A percentile compares a stretch with the other conserved stretches of the same genome.
phyloP scores from a whole-genome alignment of 2,888 invertebrate genomes.

The Lithophane leautieri region DNA sequence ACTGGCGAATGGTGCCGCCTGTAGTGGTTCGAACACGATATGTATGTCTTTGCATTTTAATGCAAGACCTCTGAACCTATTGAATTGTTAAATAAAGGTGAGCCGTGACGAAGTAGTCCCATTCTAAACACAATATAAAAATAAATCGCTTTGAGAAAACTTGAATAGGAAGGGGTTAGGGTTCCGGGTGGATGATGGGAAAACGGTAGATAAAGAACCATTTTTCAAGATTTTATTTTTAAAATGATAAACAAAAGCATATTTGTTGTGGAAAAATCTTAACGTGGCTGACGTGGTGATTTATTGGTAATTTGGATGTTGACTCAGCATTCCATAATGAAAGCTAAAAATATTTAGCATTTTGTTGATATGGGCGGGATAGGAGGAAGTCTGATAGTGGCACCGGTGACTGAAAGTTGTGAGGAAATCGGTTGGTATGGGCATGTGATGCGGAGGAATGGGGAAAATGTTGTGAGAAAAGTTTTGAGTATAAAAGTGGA shows the following conservation, averaged over 20 bases:
- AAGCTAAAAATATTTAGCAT: not conserved
- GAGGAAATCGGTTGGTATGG: not conserved
- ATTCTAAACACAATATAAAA: constrained; percentile 32
- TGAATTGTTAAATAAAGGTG: constrained; percentile 81
- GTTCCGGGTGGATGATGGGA: not conserved
- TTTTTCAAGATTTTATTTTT: not conserved
- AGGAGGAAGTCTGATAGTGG: not conserved
- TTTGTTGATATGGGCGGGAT: not conserved
- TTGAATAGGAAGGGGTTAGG: constrained; percentile 12
- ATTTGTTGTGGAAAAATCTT: no score
- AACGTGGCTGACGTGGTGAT: no score
- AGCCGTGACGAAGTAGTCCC: constrained; percentile 61
- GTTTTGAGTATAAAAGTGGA: not conserved
- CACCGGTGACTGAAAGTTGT: not conserved
- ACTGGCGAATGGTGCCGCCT: constrained; percentile 43
- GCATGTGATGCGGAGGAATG: not conserved
- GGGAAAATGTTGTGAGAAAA: no score
- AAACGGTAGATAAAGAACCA: not conserved
- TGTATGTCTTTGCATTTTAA: constrained; percentile 74
- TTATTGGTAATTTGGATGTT: not conserved
- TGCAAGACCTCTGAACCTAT: constrained; percentile 81
- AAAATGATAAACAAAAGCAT: no score
- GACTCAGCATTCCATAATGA: not conserved
- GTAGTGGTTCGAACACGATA: constrained; percentile 17
- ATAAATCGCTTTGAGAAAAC: constrained; percentile 28